phyloP scores from a whole-genome alignment of 2,888 invertebrate genomes.

The Morpho deidamia region DNA sequence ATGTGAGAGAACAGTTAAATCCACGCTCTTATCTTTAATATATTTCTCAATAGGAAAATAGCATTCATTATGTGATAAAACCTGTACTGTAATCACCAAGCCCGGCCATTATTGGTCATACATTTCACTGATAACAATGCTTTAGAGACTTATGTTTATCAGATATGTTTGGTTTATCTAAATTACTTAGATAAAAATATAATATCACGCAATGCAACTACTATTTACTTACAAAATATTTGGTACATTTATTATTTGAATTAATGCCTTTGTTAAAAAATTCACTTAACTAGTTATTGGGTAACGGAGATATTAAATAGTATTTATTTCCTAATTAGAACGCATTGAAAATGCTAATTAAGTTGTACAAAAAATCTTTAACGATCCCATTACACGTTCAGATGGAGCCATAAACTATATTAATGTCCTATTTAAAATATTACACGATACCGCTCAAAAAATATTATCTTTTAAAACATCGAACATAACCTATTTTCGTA shows the following conservation, averaged over 20 bases:
- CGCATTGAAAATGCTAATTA: conserved; percentile 19
- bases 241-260: too few species aligned
- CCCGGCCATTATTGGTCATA: too few species aligned
- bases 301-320: background rate
- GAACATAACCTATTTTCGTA: conserved; percentile 39
- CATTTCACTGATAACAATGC: too few species aligned
- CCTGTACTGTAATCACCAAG: too few species aligned
- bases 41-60: too few species aligned
- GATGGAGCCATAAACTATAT: conserved; percentile 41
- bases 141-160: too few species aligned
- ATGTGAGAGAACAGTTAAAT: background rate
- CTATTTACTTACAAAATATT: too few species aligned
- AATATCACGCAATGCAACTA: too few species aligned
- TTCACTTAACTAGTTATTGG: background rate
- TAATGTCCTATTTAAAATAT: conserved; percentile 37
- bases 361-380: conserved; percentile 21
- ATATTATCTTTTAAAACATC: conserved; percentile 35
- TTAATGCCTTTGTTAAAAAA: background rate
- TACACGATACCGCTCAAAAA: conserved; percentile 35
- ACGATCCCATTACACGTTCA: conserved; percentile 28
- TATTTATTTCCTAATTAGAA: conserved; percentile 17
- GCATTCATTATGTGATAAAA: too few species aligned
- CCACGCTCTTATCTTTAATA: too few species aligned
- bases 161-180: too few species aligned
- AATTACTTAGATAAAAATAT: too few species aligned